Evolutionary conservation across 2,113 vertebrate species (phyloP), one percentile per base, ranked within the genome.

Genomic region (Danionella cerebrum): DNA sequence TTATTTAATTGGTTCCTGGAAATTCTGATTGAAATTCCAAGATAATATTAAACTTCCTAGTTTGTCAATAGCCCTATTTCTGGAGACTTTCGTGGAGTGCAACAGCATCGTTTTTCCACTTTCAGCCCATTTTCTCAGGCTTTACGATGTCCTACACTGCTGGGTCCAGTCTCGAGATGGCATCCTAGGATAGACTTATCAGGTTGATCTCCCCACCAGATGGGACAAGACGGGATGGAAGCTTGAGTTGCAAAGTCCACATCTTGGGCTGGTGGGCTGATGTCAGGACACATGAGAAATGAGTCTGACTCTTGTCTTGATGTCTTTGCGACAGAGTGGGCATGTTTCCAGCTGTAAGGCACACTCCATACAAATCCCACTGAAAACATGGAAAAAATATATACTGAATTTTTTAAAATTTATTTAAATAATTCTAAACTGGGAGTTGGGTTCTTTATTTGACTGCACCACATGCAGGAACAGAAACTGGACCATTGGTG

Each of bases 301-400:
- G 82, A 95, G 94, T 93, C 95, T 93, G 86, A 97, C 92, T 65
- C 96, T 87, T 25, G 90, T 95, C 77, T 96, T 92, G 86, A 99
- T 99, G 85, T 98, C 95, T 83, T 98, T 93, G 76, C 96, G 95
- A 87, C 96, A 99, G 86, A 99, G 87, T 10, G 96, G 96, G 86
- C 96, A 99, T 76, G 93, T 98, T 88, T 99, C 96, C 84, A 98
- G 89, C 76, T 97, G 96, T 94, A 98, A 96, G 92, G 96, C 96
- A 96, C 96, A 99, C 84, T 95, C 93, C 96, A 99, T 99, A 86
- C 96, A 99, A 84, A 99, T 91, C 83, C 96, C 95, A 73, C 96
- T 99, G 80, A 74, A 42, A 68, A 63, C 16, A 57, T 21, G 4
- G 55, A 21, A 69, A n/a, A 48, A 41, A 22, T 5, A 16, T 33